Conservation (phyloP, 2,797 vertebrate genomes). For the Pseudotriccus pelzelni region DNA sequence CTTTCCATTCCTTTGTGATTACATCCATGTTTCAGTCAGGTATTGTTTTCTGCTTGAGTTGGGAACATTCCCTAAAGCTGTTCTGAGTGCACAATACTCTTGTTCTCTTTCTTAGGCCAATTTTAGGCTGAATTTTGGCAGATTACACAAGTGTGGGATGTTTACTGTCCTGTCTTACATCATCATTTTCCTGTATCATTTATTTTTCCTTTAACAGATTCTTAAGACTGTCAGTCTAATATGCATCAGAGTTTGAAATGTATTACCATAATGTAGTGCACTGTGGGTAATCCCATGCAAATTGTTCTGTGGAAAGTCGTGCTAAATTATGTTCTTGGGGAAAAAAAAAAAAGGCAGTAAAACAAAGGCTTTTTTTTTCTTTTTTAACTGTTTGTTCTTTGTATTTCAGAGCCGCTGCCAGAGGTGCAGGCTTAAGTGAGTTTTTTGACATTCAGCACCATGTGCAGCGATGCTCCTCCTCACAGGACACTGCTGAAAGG, state of each 20-base stretch:
- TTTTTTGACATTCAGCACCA: conserved; percentile 26
- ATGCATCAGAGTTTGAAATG: conserved; percentile 21
- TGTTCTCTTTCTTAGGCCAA: conserved; percentile 28
- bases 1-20: background rate
- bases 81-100: background rate
- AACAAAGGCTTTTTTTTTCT: background rate
- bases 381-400: background rate
- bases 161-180: conserved; percentile 45
- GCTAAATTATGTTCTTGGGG: conserved; percentile 14
- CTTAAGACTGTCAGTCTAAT: conserved; percentile 47
- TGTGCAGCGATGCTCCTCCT: background rate
- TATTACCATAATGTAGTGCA: conserved; percentile 49
- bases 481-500: background rate
- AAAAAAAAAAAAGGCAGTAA: background rate
- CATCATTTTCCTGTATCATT: conserved; percentile 61
- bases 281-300: conserved; percentile 65
- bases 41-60: conserved; percentile 49
- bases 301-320: conserved; percentile 47
- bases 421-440: background rate
- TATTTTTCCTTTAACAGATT: conserved; percentile 53
- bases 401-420: conserved; percentile 16
- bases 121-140: conserved; percentile 41
- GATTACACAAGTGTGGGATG: conserved; percentile 1
- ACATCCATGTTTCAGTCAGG: conserved; percentile 17
- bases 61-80: conserved; percentile 31